Base-by-base conservation (phyloP, 2,888 invertebrate genomes). In the Phortica okadai region DNA sequence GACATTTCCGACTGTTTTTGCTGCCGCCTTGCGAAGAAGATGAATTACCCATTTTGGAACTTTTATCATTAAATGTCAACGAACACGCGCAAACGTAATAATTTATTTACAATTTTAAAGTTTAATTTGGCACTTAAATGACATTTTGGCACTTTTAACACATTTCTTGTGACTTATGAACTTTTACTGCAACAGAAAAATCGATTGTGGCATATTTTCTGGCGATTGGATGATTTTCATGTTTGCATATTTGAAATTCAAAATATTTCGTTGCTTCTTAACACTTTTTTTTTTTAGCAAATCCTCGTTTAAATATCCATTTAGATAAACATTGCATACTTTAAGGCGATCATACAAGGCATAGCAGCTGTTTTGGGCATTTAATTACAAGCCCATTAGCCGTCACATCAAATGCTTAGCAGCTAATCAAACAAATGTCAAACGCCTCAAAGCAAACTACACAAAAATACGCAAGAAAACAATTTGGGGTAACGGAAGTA, bases 1-100 rank as follows among this genome's bases (percentile, higher is more conserved):
- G 91, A 82, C 91, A 91, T 87, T 92, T 92, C 58, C 92, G 88
- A 78, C 88, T 88, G 77, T 79, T 90, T 84, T 90, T 91, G 21
- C 66, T 25, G 14, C 56, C 84, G 78, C 84, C 82, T 76, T 84
- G 82, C 75, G 85, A 88, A 59, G 91, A 89, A 62, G 91, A 91
- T 70, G 91, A 91, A 82, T 92, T 92, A 33, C 92, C 92, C 91
- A 92, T 92, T 76, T 50, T 45, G 44, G 11, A 4, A 6, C 50
- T 69, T 25, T 69, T 8, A 62, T 25, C 6, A 14, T 6, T 33
- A 56, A 54, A 72, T 56, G 56, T 56, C 70, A 70, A 70, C 70
- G 14, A 8, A 5, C 14, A 58, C 58, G 21, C 58, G 58, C 7
- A n/a, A 7, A 42, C 42, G 25, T 72, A 56, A 14, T 44, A 45